Percentiles rank a stretch among this genome's conserved stretches.
phyloP scores from a whole-genome alignment of 2,797 vertebrate species.

The Peromyscus attwateri region DNA sequence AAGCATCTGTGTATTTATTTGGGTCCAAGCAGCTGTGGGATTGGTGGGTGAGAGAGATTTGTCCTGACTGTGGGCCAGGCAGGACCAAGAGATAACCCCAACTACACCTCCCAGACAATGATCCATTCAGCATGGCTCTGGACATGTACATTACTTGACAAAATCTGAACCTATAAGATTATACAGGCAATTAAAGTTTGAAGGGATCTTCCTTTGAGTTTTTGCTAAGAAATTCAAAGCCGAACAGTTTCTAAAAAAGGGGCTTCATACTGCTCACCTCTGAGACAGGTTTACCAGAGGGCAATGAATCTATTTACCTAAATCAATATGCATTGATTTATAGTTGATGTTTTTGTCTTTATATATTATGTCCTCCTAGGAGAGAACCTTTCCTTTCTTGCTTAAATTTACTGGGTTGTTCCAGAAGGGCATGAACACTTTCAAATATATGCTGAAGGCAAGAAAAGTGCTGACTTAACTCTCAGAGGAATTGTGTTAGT shows the following conservation, averaged over 20 bases:
- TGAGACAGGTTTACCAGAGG: conserved; percentile 71
- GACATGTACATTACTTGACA: not conserved
- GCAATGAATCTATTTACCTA: conserved; percentile 84
- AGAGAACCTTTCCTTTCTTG: conserved; percentile 76
- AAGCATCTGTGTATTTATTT: too few relatives aligned
- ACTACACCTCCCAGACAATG: not conserved
- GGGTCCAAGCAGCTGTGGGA: too few relatives aligned
- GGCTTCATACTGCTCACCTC: not conserved
- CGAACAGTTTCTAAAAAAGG: not conserved
- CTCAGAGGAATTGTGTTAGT: not conserved
- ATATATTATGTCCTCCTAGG: conserved; percentile 77
- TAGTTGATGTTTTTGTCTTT: conserved; percentile 85
- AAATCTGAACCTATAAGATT: not conserved
- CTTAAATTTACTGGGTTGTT: conserved; percentile 74
- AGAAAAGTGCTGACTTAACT: conserved; percentile 75
- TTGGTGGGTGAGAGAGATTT: too few relatives aligned
- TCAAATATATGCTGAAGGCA: conserved; percentile 70
- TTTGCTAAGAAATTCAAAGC: conserved; percentile 56
- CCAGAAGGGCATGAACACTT: conserved; percentile 49
- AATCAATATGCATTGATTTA: conserved; percentile 87
- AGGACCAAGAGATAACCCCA: too few relatives aligned
- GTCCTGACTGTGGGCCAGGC: too few relatives aligned
- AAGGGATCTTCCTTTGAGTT: not conserved
- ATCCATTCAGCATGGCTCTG: not conserved
- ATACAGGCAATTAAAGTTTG: not conserved